phyloP scores from a whole-genome alignment of 1,140 invertebrate species.

The Drosophila rufa region DNA sequence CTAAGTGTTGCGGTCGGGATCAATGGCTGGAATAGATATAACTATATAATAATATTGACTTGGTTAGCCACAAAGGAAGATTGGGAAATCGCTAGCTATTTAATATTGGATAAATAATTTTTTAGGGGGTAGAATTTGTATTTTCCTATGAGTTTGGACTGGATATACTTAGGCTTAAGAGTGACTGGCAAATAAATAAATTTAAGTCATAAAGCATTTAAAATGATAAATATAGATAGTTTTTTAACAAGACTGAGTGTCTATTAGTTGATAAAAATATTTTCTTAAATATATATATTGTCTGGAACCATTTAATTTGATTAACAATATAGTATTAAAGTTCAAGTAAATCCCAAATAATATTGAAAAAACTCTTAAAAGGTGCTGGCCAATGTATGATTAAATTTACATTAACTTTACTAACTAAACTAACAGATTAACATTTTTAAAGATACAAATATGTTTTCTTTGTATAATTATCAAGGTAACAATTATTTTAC shows the following conservation, averaged over 20 bases:
- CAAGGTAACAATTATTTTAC: too few species aligned
- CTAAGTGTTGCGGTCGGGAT: slow-evolving; percentile 50
- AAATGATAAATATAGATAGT: too few species aligned
- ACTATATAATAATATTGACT: slow-evolving; percentile 21
- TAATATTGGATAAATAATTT: neutral
- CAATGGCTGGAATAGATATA: slow-evolving; percentile 29
- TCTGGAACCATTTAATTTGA: too few species aligned
- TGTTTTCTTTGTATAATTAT: rapidly evolving
- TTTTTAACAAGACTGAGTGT: too few species aligned
- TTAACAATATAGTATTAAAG: neutral
- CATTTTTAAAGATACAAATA: neutral
- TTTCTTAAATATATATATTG: too few species aligned
- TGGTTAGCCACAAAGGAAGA: neutral
- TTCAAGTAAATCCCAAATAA: neutral
- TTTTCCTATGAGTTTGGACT: neutral
- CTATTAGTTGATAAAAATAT: too few species aligned
- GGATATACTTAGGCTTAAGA: neutral
- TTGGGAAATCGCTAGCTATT: neutral
- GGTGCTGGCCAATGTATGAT: too few species aligned
- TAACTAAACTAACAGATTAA: neutral
- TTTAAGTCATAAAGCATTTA: too few species aligned
- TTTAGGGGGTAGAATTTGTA: neutral
- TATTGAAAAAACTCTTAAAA: neutral
- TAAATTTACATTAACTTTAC: neutral
- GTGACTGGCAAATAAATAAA: neutral